Base-by-base conservation (phyloP, 2,113 vertebrate genomes). In the Ptilonorhynchus violaceus region DNA sequence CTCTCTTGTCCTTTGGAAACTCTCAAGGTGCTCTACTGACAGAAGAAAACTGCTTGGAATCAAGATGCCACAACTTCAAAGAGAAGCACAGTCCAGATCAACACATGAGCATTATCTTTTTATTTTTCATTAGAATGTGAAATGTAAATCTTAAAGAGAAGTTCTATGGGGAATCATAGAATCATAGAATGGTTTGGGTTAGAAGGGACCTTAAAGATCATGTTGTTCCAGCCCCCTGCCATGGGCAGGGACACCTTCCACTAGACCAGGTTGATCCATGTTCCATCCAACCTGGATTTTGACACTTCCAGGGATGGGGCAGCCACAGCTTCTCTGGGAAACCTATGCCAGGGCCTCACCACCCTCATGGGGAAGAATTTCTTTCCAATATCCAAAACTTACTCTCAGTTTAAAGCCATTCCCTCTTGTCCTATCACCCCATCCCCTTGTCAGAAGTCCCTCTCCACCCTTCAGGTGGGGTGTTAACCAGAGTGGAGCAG, bases 181-280 rank as follows among this genome's bases (percentile, higher is more conserved):
- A 56, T 50, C 31, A 28, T 27, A 37, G 31, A 73, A 33, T 42
- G 7, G 7, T 50, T 73, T 66, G 59, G 27, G 17, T 66, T 44
- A 21, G 25, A 88, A 31, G 10, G 9, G 9, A 33, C 15, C 14
- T 50, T 33, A 44, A 50, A 80, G 2, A 2, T 15, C 10, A 28
- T 33, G 8, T 33, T 8, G 15, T 37, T 73, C 15, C 50, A 73
- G 27, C 1, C 2, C 2, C 4, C 14, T 42, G 24, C 6, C 27
- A 22, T 19, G 22, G 46, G 17, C 33, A 68, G 35, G 30, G 35
- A 21, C 42, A 56, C 0, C 6, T 64, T 56, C 14, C 31, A 6
- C 14, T 19, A 15, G 0, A 2, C 13, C n/a, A 41, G 75, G 66
- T 0, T 47, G 10, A 9, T 46, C 19, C n/a, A 37, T 28, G 9